Evolutionary conservation across 2,888 invertebrate species (phyloP).

Genomic region (Entomobrya proxima): DNA sequence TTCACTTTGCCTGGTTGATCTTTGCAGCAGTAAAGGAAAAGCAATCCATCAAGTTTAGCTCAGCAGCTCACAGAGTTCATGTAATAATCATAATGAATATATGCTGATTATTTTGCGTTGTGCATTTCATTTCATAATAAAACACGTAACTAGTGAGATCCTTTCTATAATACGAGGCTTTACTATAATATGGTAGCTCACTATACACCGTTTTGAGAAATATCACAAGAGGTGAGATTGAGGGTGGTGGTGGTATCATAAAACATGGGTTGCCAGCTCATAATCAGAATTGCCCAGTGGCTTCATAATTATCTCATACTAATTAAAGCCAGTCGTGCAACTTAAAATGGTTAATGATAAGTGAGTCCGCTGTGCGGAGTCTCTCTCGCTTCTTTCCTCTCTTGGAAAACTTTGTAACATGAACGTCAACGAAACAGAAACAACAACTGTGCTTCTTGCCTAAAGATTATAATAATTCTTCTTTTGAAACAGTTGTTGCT

Average conservation of each 20-base stretch:
- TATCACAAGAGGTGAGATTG: slow-evolving; percentile 58
- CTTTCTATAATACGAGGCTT: neutral
- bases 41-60: slow-evolving; percentile 66
- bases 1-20: neutral
- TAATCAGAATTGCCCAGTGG: slow-evolving; percentile 68
- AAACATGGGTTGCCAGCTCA: slow-evolving; percentile 67
- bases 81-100: slow-evolving; percentile 6
- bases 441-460: neutral
- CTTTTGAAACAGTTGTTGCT: slow-evolving; percentile 14
- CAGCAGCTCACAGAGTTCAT: slow-evolving; percentile 22
- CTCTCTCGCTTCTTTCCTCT: neutral
- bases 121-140: neutral
- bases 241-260: slow-evolving; percentile 64
- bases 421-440: neutral
- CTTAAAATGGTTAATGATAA: slow-evolving; percentile 64
- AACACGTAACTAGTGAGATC: neutral
- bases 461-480: neutral
- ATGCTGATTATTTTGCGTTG: neutral
- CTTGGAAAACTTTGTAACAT: slow-evolving; percentile 8
- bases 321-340: slow-evolving; percentile 68
- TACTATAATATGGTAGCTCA: neutral
- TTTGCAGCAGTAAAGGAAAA: slow-evolving; percentile 41
- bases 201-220: neutral
- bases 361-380: slow-evolving; percentile 33
- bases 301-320: slow-evolving; percentile 69